Percentiles rank a stretch among this genome's conserved stretches.
phyloP scores from a whole-genome alignment of 2,113 vertebrate genomes.

The Hydrochoerus hydrochaeris region DNA sequence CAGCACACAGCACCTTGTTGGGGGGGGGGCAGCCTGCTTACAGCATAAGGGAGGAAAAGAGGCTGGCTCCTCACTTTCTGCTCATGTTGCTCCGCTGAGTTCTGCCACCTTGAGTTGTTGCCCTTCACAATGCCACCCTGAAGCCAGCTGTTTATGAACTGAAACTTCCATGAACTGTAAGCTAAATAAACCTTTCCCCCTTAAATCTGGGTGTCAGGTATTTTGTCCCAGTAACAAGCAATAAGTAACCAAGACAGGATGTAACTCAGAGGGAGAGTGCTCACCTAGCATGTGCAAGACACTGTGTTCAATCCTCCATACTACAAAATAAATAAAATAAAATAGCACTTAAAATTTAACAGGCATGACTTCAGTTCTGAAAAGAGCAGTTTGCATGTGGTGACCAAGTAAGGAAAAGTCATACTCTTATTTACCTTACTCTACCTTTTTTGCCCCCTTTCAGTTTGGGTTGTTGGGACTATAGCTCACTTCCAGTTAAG shows the following conservation, averaged over 20 bases:
- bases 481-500: not conserved
- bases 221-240: not conserved
- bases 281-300: not conserved
- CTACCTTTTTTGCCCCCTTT: not conserved
- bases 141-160: not conserved
- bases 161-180: not conserved
- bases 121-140: not conserved
- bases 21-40: not conserved
- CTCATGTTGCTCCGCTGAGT: not conserved
- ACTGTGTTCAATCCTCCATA: not conserved
- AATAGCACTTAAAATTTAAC: not conserved
- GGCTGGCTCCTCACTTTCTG: not conserved
- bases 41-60: not conserved
- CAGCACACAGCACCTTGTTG: no score
- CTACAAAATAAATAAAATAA: not conserved
- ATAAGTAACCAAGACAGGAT: not conserved
- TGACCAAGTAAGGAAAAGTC: not conserved
- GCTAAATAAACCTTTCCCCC: not conserved
- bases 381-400: not conserved
- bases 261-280: not conserved
- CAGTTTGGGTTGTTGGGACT: not conserved
- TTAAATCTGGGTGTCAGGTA: not conserved
- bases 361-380: not conserved
- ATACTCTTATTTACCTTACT: not conserved
- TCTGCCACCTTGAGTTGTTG: not conserved